These are phyloP conservation scores for Zele albiditarsus DNA, from an alignment of 2,888 invertebrate genomes.

Conservation along the genomic window DNA sequence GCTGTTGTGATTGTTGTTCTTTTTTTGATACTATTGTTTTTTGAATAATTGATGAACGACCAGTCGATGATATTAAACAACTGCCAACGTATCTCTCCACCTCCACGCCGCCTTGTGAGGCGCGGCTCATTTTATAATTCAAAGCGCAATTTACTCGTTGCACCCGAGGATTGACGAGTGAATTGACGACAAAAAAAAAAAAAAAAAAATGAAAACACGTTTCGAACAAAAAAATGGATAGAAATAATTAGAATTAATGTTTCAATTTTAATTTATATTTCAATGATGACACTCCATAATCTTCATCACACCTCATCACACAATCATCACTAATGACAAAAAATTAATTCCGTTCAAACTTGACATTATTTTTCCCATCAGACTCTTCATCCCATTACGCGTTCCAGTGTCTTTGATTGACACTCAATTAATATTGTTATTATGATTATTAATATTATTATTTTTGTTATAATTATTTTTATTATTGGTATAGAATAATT, in stretches of 20 bases:
- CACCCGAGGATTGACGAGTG: conserved; percentile 4
- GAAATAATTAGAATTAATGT: not conserved
- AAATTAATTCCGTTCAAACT: not conserved
- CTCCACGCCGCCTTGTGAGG: conserved; percentile 76
- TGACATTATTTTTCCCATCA: not conserved
- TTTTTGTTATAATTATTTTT: not conserved
- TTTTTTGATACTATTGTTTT: conserved; percentile 45
- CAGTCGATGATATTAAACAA: conserved; percentile 75
- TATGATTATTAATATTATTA: no score
- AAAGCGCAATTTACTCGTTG: conserved; percentile 69
- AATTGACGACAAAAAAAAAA: not conserved
- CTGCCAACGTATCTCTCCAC: conserved; percentile 80
- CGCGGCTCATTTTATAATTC: conserved; percentile 82
- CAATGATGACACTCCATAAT: conserved; percentile 5
- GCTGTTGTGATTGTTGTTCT: conserved; percentile 45
- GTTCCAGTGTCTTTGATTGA: not conserved
- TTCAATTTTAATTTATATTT: not conserved
- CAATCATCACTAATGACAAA: not conserved
- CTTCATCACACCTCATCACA: not conserved
- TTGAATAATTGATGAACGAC: conserved; percentile 54
- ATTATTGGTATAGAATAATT: not conserved
- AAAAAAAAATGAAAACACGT: not conserved
- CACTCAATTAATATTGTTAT: not conserved
- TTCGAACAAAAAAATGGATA: no score
- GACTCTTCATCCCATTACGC: conserved; percentile 23